phyloP scores from a whole-genome alignment of 2,797 vertebrate species.

The Thamnophis elegans region DNA sequence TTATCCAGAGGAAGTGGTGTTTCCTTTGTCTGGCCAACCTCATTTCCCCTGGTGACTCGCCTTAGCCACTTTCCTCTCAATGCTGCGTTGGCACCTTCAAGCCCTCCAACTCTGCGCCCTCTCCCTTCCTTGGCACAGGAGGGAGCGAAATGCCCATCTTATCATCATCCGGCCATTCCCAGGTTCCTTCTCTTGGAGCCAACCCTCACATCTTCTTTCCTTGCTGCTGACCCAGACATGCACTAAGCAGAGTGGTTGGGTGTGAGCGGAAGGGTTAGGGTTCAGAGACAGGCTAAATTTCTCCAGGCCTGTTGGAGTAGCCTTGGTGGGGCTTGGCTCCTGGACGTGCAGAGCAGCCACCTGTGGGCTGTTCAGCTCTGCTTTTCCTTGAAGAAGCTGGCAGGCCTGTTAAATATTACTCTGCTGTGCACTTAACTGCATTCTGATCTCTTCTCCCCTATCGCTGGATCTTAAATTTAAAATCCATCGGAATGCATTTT shows the following conservation, averaged over 20 bases:
- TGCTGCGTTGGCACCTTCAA: neutral
- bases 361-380: neutral
- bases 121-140: conserved; percentile 9
- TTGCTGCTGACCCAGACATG: conserved; percentile 10
- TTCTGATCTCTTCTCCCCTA: neutral
- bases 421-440: neutral
- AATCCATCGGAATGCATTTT: neutral
- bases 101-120: neutral
- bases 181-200: neutral
- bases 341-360: neutral
- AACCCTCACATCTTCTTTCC: neutral
- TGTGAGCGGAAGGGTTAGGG: neutral
- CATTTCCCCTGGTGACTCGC: neutral
- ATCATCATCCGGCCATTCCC: neutral
- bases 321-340: neutral
- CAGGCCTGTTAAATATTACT: neutral
- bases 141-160: conserved; percentile 9
- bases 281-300: neutral
- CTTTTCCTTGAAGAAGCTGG: neutral
- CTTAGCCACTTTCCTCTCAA: neutral
- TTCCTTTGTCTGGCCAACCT: neutral
- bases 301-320: neutral
- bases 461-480: neutral
- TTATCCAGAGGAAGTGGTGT: conserved; percentile 15
- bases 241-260: neutral